Base-by-base conservation (phyloP, 1,140 invertebrate genomes). In the Diachasma alloeum region DNA sequence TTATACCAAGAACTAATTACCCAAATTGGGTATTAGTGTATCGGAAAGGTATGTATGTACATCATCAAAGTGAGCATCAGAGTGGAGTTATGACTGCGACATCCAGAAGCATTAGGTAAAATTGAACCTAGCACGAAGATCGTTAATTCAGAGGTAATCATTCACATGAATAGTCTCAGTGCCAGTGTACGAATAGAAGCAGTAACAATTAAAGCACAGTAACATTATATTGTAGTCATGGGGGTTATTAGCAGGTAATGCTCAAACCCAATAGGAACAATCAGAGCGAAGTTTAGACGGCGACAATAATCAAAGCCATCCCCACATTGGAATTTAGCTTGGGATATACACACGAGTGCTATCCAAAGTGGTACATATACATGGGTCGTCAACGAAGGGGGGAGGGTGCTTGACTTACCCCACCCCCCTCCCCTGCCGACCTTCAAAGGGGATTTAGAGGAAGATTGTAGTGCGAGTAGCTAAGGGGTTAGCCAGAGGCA, bases 401-500 rank as follows among this genome's bases (percentile, higher is more conserved):
- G 6, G n/a, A 19, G 19, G 48, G 31, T 31, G 31, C 6, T 31
- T 31, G 0, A 13, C 19, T 22, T n/a, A 59, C 9, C 53, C 53
- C 9, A 1, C 19, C 19, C n/a, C 53, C 19, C 22, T 5, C 59
- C 0, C 59, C 11, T 63, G 5, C 6, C 5, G 15, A 17, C 24
- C 11, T 63, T n/a, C 24, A 26, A 19, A 63, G 19, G 19, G 59
- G 59, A 31, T 63, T 31, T 26, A 31, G 24, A 13, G 19, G 59
- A 63, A 63, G 59, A 63, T 63, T 63, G 59, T 63, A 26, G 1
- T 63, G 24, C 10, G 19, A 63, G 24, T 63, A 63, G 59, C 59
- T 63, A 63, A 63, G 80, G 80, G 77, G 63, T 74, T 78, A 71
- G 79, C 79, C 79, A 73, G 67, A 69, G 74, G 79, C 80, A 78